Base-by-base conservation (phyloP, 2,797 vertebrate species). In the Sarcoramphus papa region DNA sequence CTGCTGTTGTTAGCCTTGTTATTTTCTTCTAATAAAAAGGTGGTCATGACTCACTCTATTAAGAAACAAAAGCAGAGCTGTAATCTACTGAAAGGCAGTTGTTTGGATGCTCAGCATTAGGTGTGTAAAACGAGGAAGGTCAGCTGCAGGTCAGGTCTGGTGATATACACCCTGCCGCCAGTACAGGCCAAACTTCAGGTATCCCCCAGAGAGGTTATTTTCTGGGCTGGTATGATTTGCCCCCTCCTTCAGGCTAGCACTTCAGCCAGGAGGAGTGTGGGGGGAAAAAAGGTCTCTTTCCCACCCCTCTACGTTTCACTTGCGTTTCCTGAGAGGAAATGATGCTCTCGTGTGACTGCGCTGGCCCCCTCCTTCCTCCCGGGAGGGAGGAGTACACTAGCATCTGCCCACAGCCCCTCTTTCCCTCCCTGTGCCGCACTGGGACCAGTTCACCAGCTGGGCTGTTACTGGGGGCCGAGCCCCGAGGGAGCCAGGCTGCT, bases 1-100 rank as follows among this genome's bases (percentile, higher is more conserved):
- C 65, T 75, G 85, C 87, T 84, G 87, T 21, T 92, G 79, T 90
- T 93, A 88, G 85, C 76, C 68, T 81, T 89, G 87, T 91, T 88
- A 93, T 96, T 96, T 95, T 96, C 95, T 95, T 84, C 94, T 96
- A 96, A 94, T 96, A 96, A 95, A 96, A 96, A 95, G 96, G 94
- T 96, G 87, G 91, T 74, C 95, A 53, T 97, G 96, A 96, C 87
- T 97, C 96, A 96, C 79, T 93, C 85, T 31, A 83, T 94, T 96
- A 92, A 96, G 96, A 94, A 96, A 95, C 92, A 96, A 93, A 95
- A 94, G 91, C 86, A 85, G 90, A 94, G 94, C 93, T 95, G 85
- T 93, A 93, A 96, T 91, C 95, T 88, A 82, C 95, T 78, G 91
- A 72, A 83, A 90, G 76, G 95, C 91, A 81, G 90, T 93, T 91